phyloP scores from a whole-genome alignment of 2,888 invertebrate genomes.

The Eugnorisma glareosa region DNA sequence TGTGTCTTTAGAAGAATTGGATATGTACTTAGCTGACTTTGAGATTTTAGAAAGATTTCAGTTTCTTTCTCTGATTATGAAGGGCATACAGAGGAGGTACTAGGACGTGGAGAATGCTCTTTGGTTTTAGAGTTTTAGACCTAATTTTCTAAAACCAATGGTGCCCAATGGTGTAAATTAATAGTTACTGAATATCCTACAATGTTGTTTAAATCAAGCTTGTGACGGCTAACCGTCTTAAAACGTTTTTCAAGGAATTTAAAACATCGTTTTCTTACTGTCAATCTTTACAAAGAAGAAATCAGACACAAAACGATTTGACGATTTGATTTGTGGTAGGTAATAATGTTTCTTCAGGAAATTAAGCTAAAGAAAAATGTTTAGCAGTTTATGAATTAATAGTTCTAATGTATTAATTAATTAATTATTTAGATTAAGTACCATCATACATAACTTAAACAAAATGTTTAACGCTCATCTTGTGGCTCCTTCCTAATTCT shows the following conservation, averaged over 20 bases:
- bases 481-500: conserved; percentile 44
- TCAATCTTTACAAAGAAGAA: not conserved
- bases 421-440: not conserved
- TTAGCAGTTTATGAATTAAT: not conserved
- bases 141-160: too few relatives aligned
- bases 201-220: not conserved
- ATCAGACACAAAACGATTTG: not conserved
- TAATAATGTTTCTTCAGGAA: not conserved
- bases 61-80: not conserved
- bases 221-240: not conserved
- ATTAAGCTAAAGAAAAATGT: not conserved
- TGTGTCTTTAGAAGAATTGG: not conserved
- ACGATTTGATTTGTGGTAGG: not conserved
- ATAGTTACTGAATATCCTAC: too few relatives aligned
- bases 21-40: not conserved
- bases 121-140: not conserved
- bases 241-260: not conserved
- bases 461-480: conserved; percentile 12
- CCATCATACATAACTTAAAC: not conserved
- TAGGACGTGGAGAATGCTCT: not conserved
- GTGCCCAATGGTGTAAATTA: too few relatives aligned
- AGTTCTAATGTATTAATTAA: not conserved
- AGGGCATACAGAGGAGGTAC: not conserved
- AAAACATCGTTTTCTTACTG: not conserved
- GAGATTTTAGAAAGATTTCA: not conserved